Conservation (phyloP, 2,888 invertebrate genomes). For the Cerastoderma edule region DNA sequence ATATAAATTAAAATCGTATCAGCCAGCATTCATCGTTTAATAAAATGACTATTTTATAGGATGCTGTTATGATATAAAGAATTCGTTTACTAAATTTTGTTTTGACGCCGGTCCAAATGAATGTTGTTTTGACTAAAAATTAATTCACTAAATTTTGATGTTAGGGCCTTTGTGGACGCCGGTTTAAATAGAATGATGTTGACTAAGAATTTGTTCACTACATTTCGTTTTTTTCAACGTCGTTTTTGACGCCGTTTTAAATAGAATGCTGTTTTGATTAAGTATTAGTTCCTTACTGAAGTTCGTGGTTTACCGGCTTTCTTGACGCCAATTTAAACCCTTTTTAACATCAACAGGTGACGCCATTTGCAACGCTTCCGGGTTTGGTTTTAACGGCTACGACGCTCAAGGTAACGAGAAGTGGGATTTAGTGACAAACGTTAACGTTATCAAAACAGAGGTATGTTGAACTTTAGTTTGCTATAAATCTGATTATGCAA, state of each 20-base stretch:
- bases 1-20: background rate
- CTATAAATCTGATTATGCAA: too few relatives aligned
- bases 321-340: too few relatives aligned
- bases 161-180: background rate
- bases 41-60: too few relatives aligned
- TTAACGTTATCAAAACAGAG: conserved; percentile 94
- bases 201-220: background rate
- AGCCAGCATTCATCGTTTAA: background rate
- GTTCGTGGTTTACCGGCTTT: too few relatives aligned
- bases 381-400: conserved; percentile 93
- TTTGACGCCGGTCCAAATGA: too few relatives aligned
- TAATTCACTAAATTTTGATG: too few relatives aligned
- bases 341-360: conserved; percentile 91
- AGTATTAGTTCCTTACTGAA: background rate
- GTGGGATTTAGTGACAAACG: conserved; percentile 97
- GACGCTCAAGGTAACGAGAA: conserved; percentile 88
- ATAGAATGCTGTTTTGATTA: background rate
- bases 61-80: too few relatives aligned
- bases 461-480: too few relatives aligned
- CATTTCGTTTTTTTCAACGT: background rate
- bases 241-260: background rate
- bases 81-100: too few relatives aligned
- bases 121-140: too few relatives aligned
- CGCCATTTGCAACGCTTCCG: conserved; percentile 97
- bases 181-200: background rate